Base-by-base conservation (phyloP, 2,113 vertebrate species). In the Strix aluco region DNA sequence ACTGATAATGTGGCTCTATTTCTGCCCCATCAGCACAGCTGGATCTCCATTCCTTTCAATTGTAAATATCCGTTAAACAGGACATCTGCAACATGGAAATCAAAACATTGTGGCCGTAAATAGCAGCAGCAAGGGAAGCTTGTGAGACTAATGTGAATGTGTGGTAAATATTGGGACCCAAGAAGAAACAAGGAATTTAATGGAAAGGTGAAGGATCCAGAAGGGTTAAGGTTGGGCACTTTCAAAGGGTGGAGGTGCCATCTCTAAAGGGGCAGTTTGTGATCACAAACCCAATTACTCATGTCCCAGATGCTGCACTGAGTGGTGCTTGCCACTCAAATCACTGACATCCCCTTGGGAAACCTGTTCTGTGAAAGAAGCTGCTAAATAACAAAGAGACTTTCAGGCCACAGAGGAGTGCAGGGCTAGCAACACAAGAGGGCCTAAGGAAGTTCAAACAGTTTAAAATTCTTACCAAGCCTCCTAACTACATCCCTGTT, bases 1-100 rank as follows among this genome's bases (percentile, higher is more conserved):
- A 80, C 46, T 46, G 91, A 85, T 91, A 85, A 88, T 1, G 4
- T n/a, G 77, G 16, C 71, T 94, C 86, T 94, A 61, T 91, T 79
- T 80, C 81, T 96, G 81, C 65, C 74, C 87, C 90, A 69, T 79
- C 78, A 57, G 87, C 94, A 94, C 94, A 96, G 90, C 92, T 93
- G 92, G 90, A 90, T 69, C 62, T 78, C 42, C 54, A 4, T 52
- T 92, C 49, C 93, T 90, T 54, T 58, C 40, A 32, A 11, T 49
- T 90, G 87, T 46, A 91, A 96, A 96, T 94, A 88, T n/a, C 81
- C 38, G 4, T n/a, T 80, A 42, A 57, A 82, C 46, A 69, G 66
- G 94, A 95, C 90, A 95, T 91, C 90, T 94, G 92, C 2, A 10
- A 80, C 58, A 10, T 2, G 36, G 85, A 87, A 91, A 88, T 63